Evolutionary conservation across 2,113 vertebrate species (phyloP).

Genomic region (Diadophis punctatus): DNA sequence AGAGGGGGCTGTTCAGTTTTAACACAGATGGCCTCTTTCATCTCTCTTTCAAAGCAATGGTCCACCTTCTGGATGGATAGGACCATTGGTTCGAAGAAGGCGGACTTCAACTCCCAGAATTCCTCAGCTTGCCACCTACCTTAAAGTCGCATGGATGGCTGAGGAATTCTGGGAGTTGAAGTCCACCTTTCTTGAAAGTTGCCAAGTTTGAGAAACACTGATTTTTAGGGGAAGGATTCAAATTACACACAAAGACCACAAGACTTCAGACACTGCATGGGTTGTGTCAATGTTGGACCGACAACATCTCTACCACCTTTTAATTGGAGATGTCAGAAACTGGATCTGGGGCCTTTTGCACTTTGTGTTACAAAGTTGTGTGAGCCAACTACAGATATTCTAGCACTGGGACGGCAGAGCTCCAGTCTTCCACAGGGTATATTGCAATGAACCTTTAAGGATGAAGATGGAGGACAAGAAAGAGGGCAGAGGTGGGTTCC

Average conservation of each 20-base stretch:
- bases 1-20: not conserved
- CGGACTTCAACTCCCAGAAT: not conserved
- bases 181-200: not conserved
- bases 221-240: not conserved
- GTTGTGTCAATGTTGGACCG: not conserved
- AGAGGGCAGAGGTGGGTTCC: too few species aligned
- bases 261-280: not conserved
- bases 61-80: not conserved
- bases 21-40: not conserved
- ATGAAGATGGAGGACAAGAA: not conserved
- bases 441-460: not conserved
- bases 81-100: too few species aligned
- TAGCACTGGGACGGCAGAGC: not conserved
- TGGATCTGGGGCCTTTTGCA: not conserved
- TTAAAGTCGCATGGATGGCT: too few species aligned
- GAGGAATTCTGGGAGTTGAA: not conserved
- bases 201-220: not conserved
- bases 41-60: not conserved
- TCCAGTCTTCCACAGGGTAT: too few species aligned
- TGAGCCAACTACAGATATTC: too few species aligned
- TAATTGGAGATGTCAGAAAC: not conserved
- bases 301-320: not conserved
- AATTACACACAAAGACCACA: too few species aligned
- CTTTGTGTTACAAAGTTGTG: not conserved
- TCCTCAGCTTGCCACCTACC: not conserved